Conservation (phyloP, 2,113 vertebrate genomes). For the Lepus europaeus region DNA sequence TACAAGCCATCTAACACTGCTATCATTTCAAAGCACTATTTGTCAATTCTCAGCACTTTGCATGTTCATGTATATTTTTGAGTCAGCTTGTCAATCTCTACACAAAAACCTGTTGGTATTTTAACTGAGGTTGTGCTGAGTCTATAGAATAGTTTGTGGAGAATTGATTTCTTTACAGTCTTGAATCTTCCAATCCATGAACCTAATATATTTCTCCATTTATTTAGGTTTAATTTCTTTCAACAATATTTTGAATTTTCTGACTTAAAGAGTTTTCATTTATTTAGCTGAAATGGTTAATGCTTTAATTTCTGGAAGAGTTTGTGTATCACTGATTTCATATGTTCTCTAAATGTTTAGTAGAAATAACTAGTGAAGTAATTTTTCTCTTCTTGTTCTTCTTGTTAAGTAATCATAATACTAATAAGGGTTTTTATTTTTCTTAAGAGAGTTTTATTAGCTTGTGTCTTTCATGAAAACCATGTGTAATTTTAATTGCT, state of each 20-base stretch:
- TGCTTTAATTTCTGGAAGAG: neutral
- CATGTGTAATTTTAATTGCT: neutral
- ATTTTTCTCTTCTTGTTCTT: neutral
- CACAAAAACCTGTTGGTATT: neutral
- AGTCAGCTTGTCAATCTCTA: neutral
- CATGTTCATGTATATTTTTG: neutral
- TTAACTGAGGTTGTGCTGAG: neutral
- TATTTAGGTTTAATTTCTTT: neutral
- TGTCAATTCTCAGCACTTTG: neutral
- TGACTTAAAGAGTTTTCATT: neutral
- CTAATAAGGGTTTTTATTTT: neutral
- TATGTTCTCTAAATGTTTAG: neutral
- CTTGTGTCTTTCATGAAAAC: conserved; percentile 37
- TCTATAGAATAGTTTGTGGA: neutral
- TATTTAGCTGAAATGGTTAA: neutral
- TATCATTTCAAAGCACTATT: neutral
- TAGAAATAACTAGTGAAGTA: neutral
- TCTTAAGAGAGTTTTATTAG: conserved; percentile 10
- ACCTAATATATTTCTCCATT: neutral
- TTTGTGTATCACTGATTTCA: neutral
- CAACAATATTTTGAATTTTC: neutral
- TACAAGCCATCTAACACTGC: neutral
- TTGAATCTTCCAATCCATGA: neutral
- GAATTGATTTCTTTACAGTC: neutral
- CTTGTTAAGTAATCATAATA: neutral